These are phyloP conservation scores for Drosophila hydei DNA, from an alignment of 1,140 invertebrate genomes.

Conservation along the genomic window DNA sequence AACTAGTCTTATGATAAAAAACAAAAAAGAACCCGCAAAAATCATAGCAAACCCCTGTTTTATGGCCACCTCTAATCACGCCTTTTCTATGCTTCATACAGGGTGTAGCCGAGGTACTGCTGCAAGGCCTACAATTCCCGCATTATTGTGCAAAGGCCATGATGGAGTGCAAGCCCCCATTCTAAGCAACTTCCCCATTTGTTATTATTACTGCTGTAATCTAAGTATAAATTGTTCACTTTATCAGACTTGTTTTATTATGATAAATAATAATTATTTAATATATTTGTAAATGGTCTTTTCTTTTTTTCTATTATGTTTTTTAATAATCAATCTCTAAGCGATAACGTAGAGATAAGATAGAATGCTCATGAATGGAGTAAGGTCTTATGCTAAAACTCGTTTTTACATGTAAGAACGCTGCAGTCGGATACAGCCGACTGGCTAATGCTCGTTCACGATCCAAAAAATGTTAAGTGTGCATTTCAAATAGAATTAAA, in stretches of 20 bases:
- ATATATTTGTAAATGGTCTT: slow-evolving; percentile 39
- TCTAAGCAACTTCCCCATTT: slow-evolving; percentile 34
- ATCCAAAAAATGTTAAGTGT: too few species aligned
- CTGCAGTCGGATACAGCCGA: too few species aligned
- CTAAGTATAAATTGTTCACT: slow-evolving; percentile 50
- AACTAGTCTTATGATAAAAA: slow-evolving; percentile 43
- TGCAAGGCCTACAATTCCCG: slow-evolving; percentile 89
- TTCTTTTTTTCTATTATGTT: slow-evolving; percentile 1
- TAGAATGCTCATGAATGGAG: slow-evolving; percentile 31
- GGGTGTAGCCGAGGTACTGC: slow-evolving; percentile 88
- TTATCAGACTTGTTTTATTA: slow-evolving; percentile 36
- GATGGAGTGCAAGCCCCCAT: slow-evolving; percentile 85
- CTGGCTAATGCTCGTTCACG: too few species aligned
- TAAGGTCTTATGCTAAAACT: slow-evolving; percentile 16
- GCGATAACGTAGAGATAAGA: slow-evolving; percentile 22
- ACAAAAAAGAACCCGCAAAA: not conserved
- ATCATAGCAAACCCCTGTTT: not conserved
- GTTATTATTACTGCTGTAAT: slow-evolving; percentile 12
- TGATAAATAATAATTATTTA: slow-evolving; percentile 49
- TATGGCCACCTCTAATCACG: not conserved
- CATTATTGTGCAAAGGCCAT: slow-evolving; percentile 88
- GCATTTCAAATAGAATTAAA: too few species aligned
- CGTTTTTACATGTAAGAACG: not conserved
- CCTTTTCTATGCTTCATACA: slow-evolving; percentile 82
- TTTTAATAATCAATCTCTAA: slow-evolving; percentile 26